Conservation (phyloP, 35 echinoderm and acorn worm species). For the Ophiothrix spiculata region DNA sequence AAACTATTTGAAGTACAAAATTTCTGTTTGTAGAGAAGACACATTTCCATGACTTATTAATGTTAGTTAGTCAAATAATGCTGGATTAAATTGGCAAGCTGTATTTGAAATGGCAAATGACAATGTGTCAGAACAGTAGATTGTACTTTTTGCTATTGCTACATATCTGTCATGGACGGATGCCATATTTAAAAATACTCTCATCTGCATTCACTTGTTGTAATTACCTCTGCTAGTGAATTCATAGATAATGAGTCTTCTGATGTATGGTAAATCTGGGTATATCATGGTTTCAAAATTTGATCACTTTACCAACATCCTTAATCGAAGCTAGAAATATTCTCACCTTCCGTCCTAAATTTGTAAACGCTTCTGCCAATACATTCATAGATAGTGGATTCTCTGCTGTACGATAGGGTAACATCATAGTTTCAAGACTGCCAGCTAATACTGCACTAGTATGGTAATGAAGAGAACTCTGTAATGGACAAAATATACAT, state of each 20-base stretch:
- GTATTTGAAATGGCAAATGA: no score
- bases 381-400: constrained; percentile 44
- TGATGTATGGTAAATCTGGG: not conserved
- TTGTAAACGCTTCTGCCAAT: constrained; percentile 63
- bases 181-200: constrained; percentile 75
- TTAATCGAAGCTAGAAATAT: not conserved
- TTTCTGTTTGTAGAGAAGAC: constrained; percentile 29
- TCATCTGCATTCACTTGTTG: not conserved
- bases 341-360: constrained; percentile 74
- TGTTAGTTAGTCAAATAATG: constrained; percentile 64
- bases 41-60: constrained; percentile 46
- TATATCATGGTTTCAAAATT: not conserved
- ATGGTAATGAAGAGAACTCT: constrained; percentile 79
- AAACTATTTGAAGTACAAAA: no score
- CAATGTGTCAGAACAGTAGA: no score
- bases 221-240: not conserved
- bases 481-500: constrained; percentile 33
- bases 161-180: no score
- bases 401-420: constrained; percentile 62
- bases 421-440: constrained; percentile 69
- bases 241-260: constrained; percentile 23
- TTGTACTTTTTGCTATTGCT: no score
- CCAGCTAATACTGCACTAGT: constrained; percentile 92
- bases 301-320: not conserved
- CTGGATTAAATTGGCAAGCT: constrained; percentile 72